Evolutionary conservation across 2,113 vertebrate species (phyloP), one percentile per base, ranked within the genome.

Genomic region (Hoplias malabaricus): DNA sequence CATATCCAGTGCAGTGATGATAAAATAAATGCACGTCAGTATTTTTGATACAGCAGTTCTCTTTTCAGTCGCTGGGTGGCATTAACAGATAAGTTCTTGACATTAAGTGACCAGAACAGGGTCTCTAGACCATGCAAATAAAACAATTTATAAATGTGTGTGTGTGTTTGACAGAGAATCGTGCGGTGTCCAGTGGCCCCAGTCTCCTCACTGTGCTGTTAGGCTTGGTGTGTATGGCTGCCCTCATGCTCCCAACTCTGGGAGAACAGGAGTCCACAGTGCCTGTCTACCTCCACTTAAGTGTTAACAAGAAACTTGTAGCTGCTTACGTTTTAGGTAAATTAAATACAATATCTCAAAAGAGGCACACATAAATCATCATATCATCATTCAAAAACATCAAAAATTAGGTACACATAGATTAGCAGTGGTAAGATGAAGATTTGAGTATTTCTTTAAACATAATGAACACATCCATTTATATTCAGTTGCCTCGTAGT

Each of bases 201-300:
- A 98, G 97, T 89, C 91, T 98, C 90, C 89, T 99, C 81, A 96
- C 96, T 5, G 93, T 99, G 90, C 94, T 99, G 92, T 92, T 99
- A 50, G 97, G 95, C 83, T 91, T 98, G 76, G 91, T 98, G 85
- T 99, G 98, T 88, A 92, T 99, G 73, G 94, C 91, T 29, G 96
- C 95, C 85, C 94, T 99, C 76, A 98, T 98, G 96, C 95, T 99
- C 85, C 98, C 98, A 14, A 98, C 98, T 0, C 85, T 96, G 89
- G 98, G 97, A 85, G 98, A 99, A 90, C 90, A 94, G 89, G 97
- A 96, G 91, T 97, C 96, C 84, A 91, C 95, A 86, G 96, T 98
- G 94, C 98, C 98, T 95, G 94, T 98, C 96, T 99, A 98, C 96
- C 96, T 99, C 95, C 97, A 99, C 90, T 95, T 99, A 95, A 99